phyloP scores from a whole-genome alignment of 92 coral and sea anemone species.

The Nematostella vectensis region DNA sequence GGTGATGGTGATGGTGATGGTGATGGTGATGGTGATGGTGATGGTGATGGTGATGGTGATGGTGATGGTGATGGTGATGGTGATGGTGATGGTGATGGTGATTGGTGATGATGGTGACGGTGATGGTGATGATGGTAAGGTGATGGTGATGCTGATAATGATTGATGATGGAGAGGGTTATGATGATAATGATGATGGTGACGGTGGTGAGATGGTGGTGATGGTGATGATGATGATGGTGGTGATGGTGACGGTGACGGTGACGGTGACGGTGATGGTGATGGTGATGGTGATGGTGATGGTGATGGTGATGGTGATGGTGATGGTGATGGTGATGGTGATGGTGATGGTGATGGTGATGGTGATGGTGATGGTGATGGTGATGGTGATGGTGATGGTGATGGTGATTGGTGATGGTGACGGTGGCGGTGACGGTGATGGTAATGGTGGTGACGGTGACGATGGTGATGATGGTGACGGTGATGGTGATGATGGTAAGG shows the following conservation, averaged over 20 bases:
- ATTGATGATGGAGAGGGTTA: too few relatives aligned
- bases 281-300: neutral
- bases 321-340: constrained; percentile 3
- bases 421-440: constrained; percentile 1
- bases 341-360: neutral
- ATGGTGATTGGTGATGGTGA: too few relatives aligned
- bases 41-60: neutral
- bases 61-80: constrained; percentile 1
- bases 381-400: constrained; percentile 3
- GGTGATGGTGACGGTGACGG: neutral
- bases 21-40: neutral
- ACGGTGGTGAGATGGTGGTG: neutral
- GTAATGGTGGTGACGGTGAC: too few relatives aligned
- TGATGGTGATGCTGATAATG: too few relatives aligned
- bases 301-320: constrained; percentile 3
- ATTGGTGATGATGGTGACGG: too few relatives aligned
- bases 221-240: neutral
- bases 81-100: too few relatives aligned
- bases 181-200: too few relatives aligned
- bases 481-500: too few relatives aligned
- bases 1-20: too few relatives aligned
- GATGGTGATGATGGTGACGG: too few relatives aligned
- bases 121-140: neutral
- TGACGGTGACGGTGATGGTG: neutral
- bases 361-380: too few relatives aligned